phyloP scores from a whole-genome alignment of 2,888 invertebrate genomes.

The Calliopum simillimum region DNA sequence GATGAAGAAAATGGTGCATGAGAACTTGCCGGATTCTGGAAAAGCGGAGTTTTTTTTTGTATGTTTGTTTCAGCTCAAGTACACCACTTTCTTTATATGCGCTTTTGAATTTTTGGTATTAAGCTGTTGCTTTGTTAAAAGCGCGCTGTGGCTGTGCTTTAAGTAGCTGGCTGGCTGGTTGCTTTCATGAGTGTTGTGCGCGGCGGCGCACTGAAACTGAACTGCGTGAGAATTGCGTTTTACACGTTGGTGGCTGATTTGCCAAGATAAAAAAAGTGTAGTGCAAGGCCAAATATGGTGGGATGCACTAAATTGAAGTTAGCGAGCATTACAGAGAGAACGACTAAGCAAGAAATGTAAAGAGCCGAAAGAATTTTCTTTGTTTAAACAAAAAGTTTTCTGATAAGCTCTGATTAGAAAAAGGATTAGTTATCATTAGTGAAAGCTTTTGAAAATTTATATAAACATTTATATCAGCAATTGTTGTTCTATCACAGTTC shows the following conservation, averaged over 20 bases:
- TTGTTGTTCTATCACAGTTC: too few relatives aligned
- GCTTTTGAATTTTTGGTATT: slow-evolving; percentile 21
- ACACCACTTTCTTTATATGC: background rate
- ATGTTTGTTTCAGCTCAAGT: background rate
- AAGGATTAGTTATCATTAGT: too few relatives aligned
- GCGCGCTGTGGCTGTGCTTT: slow-evolving; percentile 5
- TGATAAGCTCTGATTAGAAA: too few relatives aligned
- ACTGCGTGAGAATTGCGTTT: background rate
- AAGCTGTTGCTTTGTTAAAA: slow-evolving; percentile 2
- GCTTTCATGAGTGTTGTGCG: slow-evolving; percentile 27
- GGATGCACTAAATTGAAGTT: background rate
- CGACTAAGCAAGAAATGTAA: background rate
- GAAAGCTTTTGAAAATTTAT: too few relatives aligned
- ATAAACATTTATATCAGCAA: too few relatives aligned
- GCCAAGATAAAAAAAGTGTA: background rate
- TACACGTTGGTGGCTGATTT: background rate
- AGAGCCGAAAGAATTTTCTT: background rate
- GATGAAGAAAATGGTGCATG: slow-evolving; percentile 27
- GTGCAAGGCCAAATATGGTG: background rate
- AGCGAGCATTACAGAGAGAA: background rate
- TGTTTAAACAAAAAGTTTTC: too few relatives aligned
- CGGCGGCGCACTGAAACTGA: background rate
- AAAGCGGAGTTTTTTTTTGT: slow-evolving; percentile 9
- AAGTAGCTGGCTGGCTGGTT: slow-evolving; percentile 3
- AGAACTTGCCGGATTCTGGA: slow-evolving; percentile 21